Base-by-base conservation (phyloP, 2,888 invertebrate species). In the Reticulitermes lucifugus region DNA sequence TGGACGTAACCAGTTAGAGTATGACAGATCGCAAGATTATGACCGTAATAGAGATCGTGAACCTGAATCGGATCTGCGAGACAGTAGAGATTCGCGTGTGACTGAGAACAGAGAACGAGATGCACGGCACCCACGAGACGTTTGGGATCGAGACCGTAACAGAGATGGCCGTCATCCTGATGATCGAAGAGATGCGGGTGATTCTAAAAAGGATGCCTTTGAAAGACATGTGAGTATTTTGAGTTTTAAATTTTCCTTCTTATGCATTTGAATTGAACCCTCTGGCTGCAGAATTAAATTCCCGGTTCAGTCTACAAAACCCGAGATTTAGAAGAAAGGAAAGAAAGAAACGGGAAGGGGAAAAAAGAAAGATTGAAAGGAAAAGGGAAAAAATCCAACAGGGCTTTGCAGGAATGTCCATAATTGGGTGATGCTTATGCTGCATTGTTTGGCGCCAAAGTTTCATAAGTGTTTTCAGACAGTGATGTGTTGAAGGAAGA, bases 1-100 rank as follows among this genome's bases (percentile, higher is more conserved):
- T 87, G 88, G 89, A 29, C 89, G 89, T 59, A 90, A 90, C 70
- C 89, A 89, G 25, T 90, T 90, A 89, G 90, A 90, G 35, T 88
- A 88, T 83, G 89, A 89, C 6, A 89, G 90, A 10, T 87, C 89
- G 86, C 89, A 89, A 71, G 90, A 90, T 41, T 91, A 90, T 35
- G 91, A 90, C 21, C 86, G 88, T 43, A 88, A 35, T 88, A 71
- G 87, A 10, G 87, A 87, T n/a, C 55, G 46, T n/a, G 86, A 86
- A n/a, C 14, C 88, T 65, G 29, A 87, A 0, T 87, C 88, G 79
- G 89, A 88, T 43, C 51, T 60, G n/a, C 83, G 86, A 59, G 88
- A 88, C 12, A 81, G 71, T n/a, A 84, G 88, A 84, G 88, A 88
- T 81, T 55, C 75, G 21, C 73, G 83, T 25, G 10, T 81, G n/a